Evolutionary conservation across 2,797 vertebrate species (phyloP), one percentile per base, ranked within the genome.

Genomic region (Neosilurus mollespiculum): DNA sequence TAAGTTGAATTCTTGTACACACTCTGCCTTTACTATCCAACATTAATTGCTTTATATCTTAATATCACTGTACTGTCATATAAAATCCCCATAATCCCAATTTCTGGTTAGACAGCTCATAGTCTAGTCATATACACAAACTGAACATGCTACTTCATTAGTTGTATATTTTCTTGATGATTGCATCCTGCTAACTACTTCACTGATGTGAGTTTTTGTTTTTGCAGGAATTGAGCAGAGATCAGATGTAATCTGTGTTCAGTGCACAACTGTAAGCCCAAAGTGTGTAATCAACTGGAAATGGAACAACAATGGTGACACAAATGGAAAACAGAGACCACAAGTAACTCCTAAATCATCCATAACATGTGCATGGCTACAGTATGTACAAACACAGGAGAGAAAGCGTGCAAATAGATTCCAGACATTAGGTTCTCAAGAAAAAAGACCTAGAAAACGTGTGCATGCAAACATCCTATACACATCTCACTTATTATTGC

Each of bases 271-370:
- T 61, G 73, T 43, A 61, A 11, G 75, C 5, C 75, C 20, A 43
- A 61, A 4, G 11, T 34, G 54, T 61, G 12, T 61, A 77, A 77
- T 61, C 34, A 77, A 30, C 30, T 30, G 30, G 30, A 30, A 30
- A 30, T 30, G 30, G 30, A 30, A 30, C 30, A 30, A 30, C 30
- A 30, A 43, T 61, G 30, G 15, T 43, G 58, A 77, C 75, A 43
- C 58, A 77, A 77, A 78, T 51, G 61, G 37, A 64, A 78, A 78
- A 64, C 75, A 62, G 58, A 62, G 34, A 22, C 49, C 12, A 78
- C 15, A 56, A 62, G 22, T 49, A 51, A 64, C 61, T 76, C 54
- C 10, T 76, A 58, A 54, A 59, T 59, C 4, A 11, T 76, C 73
- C 73, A 37, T 59, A 54, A 58, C 54, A 22, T 58, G 26, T 76